Conservation (phyloP, 1,140 invertebrate species). For the Drosophila jambulina region DNA sequence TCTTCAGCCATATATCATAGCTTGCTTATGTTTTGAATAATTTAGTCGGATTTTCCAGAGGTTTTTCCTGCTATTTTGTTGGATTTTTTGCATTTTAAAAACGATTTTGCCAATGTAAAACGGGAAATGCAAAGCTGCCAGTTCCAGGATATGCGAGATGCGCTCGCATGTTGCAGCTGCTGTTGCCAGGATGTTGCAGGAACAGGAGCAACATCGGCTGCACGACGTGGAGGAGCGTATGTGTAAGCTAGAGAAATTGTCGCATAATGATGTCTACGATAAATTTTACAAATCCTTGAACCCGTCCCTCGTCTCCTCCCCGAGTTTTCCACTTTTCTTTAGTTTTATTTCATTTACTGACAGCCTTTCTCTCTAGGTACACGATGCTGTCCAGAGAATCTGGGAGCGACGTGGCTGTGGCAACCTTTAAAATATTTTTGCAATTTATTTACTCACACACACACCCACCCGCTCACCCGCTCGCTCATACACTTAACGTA, state of each 20-base stretch:
- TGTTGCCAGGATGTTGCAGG: slow-evolving; percentile 18
- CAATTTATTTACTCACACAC: slow-evolving; percentile 67
- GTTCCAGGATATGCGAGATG: slow-evolving; percentile 32
- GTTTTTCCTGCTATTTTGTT: slow-evolving; percentile 18
- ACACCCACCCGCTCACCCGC: slow-evolving; percentile 8
- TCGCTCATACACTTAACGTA: slow-evolving; percentile 62
- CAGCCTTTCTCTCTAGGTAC: slow-evolving; percentile 26
- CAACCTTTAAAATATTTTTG: slow-evolving; percentile 81
- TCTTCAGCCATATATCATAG: slow-evolving; percentile 56
- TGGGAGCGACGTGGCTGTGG: slow-evolving; percentile 61
- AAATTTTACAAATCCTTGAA: slow-evolving; percentile 75
- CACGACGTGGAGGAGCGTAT: slow-evolving; percentile 7
- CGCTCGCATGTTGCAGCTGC: slow-evolving; percentile 63
- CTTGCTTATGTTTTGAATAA: slow-evolving; percentile 79
- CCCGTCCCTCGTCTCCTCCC: slow-evolving; percentile 20
- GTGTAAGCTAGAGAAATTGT: slow-evolving; percentile 66
- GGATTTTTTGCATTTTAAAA: slow-evolving; percentile 66
- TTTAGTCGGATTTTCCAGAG: slow-evolving; percentile 47
- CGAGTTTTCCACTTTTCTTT: slow-evolving; percentile 33
- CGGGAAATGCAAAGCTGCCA: slow-evolving; percentile 75
- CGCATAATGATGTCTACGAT: slow-evolving; percentile 79
- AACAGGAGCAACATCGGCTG: slow-evolving; percentile 12
- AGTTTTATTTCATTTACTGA: slow-evolving; percentile 71
- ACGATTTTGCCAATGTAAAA: slow-evolving; percentile 77
- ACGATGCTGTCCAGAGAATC: slow-evolving; percentile 21